A percentile compares a stretch with the other conserved stretches of the same genome.
phyloP scores from a whole-genome alignment of 2,113 vertebrate genomes.

The Romanogobio albipinnatus region DNA sequence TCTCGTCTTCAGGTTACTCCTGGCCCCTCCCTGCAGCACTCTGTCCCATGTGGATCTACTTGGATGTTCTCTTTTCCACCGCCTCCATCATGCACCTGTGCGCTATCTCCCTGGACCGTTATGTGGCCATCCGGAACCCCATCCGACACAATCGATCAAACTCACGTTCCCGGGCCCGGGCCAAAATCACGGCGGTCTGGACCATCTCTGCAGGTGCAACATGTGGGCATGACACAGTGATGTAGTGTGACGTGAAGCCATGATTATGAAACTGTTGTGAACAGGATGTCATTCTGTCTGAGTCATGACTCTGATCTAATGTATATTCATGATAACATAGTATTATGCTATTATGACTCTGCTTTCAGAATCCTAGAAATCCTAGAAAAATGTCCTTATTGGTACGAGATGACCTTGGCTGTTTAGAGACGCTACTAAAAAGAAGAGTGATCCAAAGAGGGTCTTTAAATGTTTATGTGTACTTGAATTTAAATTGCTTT shows the following conservation, averaged over 20 bases:
- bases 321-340: neutral
- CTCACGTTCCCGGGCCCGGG: conserved; percentile 88
- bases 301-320: conserved; percentile 2
- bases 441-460: neutral
- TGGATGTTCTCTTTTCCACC: conserved; percentile 95
- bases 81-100: conserved; percentile 98
- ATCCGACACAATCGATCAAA: conserved; percentile 95
- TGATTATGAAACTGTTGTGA: neutral
- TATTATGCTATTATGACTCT: neutral
- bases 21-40: conserved; percentile 90
- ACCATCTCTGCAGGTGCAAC: conserved; percentile 88
- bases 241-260: neutral
- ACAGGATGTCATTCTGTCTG: neutral
- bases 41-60: conserved; percentile 93
- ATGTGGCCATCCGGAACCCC: conserved; percentile 92
- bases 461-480: neutral
- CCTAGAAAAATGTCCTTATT: neutral
- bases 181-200: conserved; percentile 96
- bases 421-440: neutral
- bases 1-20: conserved; percentile 77
- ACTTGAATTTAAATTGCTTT: neutral
- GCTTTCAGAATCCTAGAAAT: neutral
- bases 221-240: neutral
- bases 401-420: neutral
- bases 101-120: conserved; percentile 94